Base-by-base conservation (phyloP, 35 echinoderm and acorn worm species). In the Hemicentrotus pulcherrimus region DNA sequence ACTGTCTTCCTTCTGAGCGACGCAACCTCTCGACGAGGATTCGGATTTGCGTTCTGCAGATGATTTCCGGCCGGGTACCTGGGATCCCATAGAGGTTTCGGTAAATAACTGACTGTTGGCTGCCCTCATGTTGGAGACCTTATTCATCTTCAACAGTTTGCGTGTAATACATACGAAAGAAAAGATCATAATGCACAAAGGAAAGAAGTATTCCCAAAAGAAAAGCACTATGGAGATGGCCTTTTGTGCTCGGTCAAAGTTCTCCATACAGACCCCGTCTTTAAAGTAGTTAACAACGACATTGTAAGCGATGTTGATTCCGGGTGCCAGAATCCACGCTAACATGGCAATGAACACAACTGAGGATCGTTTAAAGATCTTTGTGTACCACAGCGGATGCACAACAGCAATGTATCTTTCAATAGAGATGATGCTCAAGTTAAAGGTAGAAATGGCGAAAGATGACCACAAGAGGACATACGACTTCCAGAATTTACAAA, bases 281-380 rank as follows among this genome's bases (percentile, higher is more conserved):
- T 58, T 5, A 47, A 90, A 33, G 19, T 93, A 9, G 91, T 93
- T 93, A 24, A 93, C 91, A 24, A 58, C 28, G 48, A 47, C 48
- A n/a, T 93, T 93, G 91, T 93, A 93, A 31, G 91, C 91, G 48
- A 93, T 93, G 91, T 93, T 93, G 91, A 93, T 93, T 22, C 46
- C 32, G 10, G 91, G 91, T 58, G 91, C 91, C 9, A 58, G 4
- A 0, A 93, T 22, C 91, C 91, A 93, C 3, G 46, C 14, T 4
- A 47, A 19, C 11, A 47, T 47, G 16, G 46, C 45, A 31, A 93
- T 93, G 91, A 93, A 47, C 12, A 93, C 10, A 24, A 47, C 22
- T n/a, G 46, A 28, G 11, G 91, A 93, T 93, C 91, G 91, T 47
- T 93, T 93, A 47, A 93, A 93, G 30, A 50, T 47, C n/a, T 31